Evolutionary conservation across 1,140 invertebrate species (phyloP).

Genomic region (Coelopa frigida): DNA sequence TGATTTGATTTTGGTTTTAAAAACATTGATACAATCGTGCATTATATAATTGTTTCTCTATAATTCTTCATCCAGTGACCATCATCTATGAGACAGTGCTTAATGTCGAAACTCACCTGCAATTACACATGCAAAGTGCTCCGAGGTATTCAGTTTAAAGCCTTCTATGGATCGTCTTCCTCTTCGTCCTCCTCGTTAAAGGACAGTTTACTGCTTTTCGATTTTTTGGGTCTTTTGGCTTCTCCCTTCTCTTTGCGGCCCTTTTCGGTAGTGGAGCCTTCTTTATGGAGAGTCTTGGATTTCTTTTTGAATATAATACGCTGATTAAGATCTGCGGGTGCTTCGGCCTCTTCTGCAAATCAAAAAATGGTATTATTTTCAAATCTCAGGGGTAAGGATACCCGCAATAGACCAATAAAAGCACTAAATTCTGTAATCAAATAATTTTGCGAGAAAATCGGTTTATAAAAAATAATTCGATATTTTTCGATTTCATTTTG

Average conservation of each 20-base stretch:
- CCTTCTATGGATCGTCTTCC: conserved; percentile 13
- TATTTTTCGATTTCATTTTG: background rate
- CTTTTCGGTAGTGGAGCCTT: background rate
- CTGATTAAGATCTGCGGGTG: conserved; percentile 32
- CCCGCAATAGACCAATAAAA: too few relatives aligned
- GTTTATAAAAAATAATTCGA: background rate
- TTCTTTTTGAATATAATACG: conserved; percentile 18
- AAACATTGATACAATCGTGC: conserved; percentile 1
- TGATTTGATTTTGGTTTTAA: too few relatives aligned
- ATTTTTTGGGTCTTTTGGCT: conserved; percentile 7
- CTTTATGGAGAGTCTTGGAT: background rate
- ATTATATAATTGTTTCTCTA: too few relatives aligned
- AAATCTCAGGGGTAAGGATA: too few relatives aligned
- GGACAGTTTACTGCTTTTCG: conserved; percentile 19
- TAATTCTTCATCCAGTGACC: too few relatives aligned
- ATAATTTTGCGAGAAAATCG: background rate
- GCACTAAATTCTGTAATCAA: background rate
- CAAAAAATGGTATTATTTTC: too few relatives aligned
- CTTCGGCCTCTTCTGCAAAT: conserved; percentile 32
- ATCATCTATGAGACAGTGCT: too few relatives aligned
- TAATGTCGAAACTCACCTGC: too few relatives aligned
- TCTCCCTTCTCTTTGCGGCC: background rate
- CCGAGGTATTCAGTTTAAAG: background rate
- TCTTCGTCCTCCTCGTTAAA: conserved; percentile 41
- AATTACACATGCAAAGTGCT: too few relatives aligned